Percentiles rank a stretch among this genome's conserved stretches.
These are phyloP conservation scores for Phlogophora meticulosa DNA, from an alignment of 2,888 invertebrate genomes.

Conservation along the genomic window DNA sequence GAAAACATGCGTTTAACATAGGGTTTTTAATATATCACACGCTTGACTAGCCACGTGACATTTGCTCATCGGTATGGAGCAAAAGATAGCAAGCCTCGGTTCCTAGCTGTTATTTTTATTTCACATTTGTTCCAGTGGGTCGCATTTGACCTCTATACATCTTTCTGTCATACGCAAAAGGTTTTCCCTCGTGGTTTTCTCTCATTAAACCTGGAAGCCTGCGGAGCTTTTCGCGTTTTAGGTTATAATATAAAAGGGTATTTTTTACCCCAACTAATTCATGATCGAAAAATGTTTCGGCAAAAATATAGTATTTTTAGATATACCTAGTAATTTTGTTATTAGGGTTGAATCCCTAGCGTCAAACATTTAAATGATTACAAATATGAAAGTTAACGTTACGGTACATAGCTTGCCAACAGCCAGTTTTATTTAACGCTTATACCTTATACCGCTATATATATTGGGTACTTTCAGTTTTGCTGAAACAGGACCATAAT, in stretches of 20 bases:
- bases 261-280: background rate
- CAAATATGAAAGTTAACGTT: background rate
- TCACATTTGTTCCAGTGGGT: constrained; percentile 29
- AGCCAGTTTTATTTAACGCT: background rate
- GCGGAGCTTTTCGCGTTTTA: constrained; percentile 23
- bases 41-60: constrained; percentile 34
- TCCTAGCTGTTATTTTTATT: constrained; percentile 27
- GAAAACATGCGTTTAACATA: constrained; percentile 31
- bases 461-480: background rate
- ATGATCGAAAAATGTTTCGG: background rate
- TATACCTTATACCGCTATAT: background rate
- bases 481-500: background rate
- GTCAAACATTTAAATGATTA: background rate
- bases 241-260: background rate
- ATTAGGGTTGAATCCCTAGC: background rate
- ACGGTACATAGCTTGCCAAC: background rate
- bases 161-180: constrained; percentile 46
- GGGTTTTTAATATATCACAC: constrained; percentile 37
- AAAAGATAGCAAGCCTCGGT: constrained; percentile 19
- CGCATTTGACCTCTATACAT: constrained; percentile 45
- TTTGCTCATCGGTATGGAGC: constrained; percentile 38
- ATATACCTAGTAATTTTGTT: background rate
- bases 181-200: constrained; percentile 49
- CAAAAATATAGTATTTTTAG: background rate
- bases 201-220: constrained; percentile 37